Percentiles rank a stretch among this genome's conserved stretches.
These are phyloP conservation scores for Rhynchotus rufescens DNA, from an alignment of 2,797 vertebrate species.

Conservation along the genomic window DNA sequence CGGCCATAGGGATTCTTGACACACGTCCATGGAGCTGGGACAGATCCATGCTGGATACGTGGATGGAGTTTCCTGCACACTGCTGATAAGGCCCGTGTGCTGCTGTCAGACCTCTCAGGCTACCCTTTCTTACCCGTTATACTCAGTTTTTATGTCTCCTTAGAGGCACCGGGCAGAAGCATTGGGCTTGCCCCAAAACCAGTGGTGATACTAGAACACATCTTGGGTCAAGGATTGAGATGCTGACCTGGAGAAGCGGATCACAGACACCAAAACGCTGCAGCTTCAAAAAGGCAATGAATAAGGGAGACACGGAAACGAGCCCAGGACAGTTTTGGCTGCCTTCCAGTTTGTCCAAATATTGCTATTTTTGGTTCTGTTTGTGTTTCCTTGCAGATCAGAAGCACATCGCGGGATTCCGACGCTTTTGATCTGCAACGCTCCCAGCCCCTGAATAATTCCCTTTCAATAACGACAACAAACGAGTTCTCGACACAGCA, in stretches of 20 bases:
- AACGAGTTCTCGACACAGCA: not conserved
- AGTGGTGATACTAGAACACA: rapidly evolving
- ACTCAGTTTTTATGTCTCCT: not conserved
- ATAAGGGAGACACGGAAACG: not conserved
- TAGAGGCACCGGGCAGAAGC: not conserved
- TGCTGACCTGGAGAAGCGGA: not conserved
- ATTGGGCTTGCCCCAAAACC: rapidly evolving
- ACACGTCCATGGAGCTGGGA: not conserved
- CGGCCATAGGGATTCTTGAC: too few species aligned
- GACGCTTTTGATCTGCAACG: constrained; percentile 23
- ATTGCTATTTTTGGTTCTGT: constrained; percentile 68
- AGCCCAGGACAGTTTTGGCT: constrained; percentile 51
- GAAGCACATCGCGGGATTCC: constrained; percentile 28
- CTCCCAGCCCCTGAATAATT: constrained; percentile 54
- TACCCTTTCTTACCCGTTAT: not conserved
- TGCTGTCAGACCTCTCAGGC: not conserved
- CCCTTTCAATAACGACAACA: constrained; percentile 37
- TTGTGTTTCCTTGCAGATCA: constrained; percentile 24
- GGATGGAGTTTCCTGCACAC: not conserved
- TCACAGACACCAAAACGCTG: not conserved
- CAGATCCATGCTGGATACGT: not conserved
- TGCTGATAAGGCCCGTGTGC: rapidly evolving
- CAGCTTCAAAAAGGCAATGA: constrained; percentile 31
- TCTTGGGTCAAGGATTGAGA: not conserved
- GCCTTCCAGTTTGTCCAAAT: constrained; percentile 64